These are phyloP conservation scores for Bruchidius siliquastri DNA, from an alignment of 2,888 invertebrate genomes.

Conservation along the genomic window DNA sequence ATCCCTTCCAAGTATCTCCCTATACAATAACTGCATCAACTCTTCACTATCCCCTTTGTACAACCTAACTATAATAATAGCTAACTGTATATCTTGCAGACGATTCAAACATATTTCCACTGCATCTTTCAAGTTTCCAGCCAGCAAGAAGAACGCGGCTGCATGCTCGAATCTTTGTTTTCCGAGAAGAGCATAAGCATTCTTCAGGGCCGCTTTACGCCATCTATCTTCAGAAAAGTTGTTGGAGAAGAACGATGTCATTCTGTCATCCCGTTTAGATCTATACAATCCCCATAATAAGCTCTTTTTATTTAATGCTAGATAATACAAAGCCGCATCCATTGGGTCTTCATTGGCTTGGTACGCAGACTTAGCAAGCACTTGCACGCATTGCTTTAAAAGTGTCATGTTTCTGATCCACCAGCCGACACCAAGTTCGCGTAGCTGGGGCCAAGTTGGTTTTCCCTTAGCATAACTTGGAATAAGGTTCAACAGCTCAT, in stretches of 20 bases:
- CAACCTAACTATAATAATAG: conserved; percentile 87
- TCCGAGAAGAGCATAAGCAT: conserved; percentile 91
- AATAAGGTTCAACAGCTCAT: conserved; percentile 84
- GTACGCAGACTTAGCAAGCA: conserved; percentile 90
- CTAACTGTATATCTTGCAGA: conserved; percentile 90
- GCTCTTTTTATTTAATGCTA: conserved; percentile 97
- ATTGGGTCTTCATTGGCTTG: conserved; percentile 90
- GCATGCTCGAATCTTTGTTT: conserved; percentile 97
- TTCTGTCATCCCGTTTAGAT: conserved; percentile 81
- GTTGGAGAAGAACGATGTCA: conserved; percentile 93
- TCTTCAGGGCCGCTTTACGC: conserved; percentile 96
- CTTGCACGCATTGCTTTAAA: conserved; percentile 81
- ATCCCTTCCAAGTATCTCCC: conserved; percentile 73
- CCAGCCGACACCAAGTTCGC: conserved; percentile 91
- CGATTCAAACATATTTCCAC: conserved; percentile 91
- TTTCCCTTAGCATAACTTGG: conserved; percentile 83
- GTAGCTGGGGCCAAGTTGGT: conserved; percentile 84
- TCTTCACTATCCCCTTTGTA: conserved; percentile 78
- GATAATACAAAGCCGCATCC: conserved; percentile 94
- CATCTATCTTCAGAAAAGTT: conserved; percentile 91
- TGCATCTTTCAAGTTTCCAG: conserved; percentile 91
- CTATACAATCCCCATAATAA: conserved; percentile 93
- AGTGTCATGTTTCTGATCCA: conserved; percentile 86
- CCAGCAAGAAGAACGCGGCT: conserved; percentile 95
- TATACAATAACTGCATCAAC: conserved; percentile 70